Evolutionary conservation across 2,113 vertebrate species (phyloP).

Genomic region (Chrysochloris asiatica): DNA sequence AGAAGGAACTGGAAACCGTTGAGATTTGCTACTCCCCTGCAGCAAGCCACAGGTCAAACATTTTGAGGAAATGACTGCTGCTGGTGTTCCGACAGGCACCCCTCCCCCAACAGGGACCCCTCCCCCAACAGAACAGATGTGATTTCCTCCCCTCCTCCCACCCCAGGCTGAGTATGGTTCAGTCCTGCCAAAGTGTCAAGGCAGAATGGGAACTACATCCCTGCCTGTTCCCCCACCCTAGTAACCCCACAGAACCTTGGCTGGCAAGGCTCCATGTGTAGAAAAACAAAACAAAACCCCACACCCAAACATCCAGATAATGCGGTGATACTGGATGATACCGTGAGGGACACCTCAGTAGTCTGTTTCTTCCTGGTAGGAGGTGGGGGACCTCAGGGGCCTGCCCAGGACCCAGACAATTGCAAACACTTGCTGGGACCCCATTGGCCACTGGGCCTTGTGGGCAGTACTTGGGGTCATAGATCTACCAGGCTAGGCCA

Average conservation of each 20-base stretch:
- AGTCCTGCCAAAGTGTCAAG: background rate
- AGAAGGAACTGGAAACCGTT: background rate
- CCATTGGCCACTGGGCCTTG: conserved; percentile 71
- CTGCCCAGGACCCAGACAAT: conserved; percentile 4
- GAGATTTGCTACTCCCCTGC: background rate
- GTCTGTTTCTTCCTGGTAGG: conserved; percentile 74
- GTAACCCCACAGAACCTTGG: background rate
- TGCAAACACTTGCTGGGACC: rapidly evolving
- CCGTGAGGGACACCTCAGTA: conserved; percentile 48
- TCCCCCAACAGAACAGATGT: background rate
- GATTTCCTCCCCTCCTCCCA: background rate
- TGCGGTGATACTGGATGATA: background rate
- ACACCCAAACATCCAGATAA: too few species aligned
- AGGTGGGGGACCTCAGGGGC: conserved; percentile 59
- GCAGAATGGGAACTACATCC: background rate
- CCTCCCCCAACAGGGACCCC: too few species aligned
- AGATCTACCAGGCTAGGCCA: conserved; percentile 96
- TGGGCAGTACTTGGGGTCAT: conserved; percentile 95
- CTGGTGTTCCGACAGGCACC: too few species aligned
- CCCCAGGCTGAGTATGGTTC: background rate
- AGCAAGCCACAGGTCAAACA: too few species aligned
- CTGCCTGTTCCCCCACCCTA: background rate
- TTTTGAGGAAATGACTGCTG: too few species aligned
- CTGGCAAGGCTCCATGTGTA: background rate
- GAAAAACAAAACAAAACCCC: background rate